A percentile compares a stretch with the other conserved stretches of the same genome.
Conservation (phyloP, 2,113 vertebrate species). For the Colistium nudipinnis region DNA sequence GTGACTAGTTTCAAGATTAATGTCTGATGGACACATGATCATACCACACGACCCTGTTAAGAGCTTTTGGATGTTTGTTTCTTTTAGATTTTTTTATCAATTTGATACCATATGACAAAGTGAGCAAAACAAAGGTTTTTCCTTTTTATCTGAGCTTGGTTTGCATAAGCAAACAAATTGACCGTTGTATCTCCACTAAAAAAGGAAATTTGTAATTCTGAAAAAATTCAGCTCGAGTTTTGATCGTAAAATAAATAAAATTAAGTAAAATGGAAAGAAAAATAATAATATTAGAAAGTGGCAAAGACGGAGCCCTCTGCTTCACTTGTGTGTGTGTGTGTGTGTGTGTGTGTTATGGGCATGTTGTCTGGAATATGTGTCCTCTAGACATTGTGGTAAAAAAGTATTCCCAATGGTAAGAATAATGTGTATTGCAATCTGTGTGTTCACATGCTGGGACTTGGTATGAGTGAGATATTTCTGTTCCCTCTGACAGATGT, state of each 20-base stretch:
- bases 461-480: conserved; percentile 32
- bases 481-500: not conserved
- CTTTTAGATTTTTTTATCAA: not conserved
- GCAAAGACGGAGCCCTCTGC: not conserved
- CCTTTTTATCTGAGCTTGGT: not conserved
- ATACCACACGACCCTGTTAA: conserved; percentile 42
- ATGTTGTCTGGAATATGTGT: conserved; percentile 34
- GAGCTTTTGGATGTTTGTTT: not conserved
- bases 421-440: conserved; percentile 12
- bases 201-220: too few relatives aligned
- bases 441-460: conserved; percentile 39
- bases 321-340: not conserved
- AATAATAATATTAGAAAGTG: not conserved
- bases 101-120: not conserved
- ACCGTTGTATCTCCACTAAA: not conserved
- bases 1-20: conserved; percentile 1
- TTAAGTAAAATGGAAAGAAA: not conserved
- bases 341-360: conserved; percentile 54
- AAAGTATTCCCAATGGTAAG: conserved; percentile 47
- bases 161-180: not conserved
- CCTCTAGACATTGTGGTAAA: not conserved
- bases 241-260: not conserved
- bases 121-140: not conserved
- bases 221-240: not conserved
- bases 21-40: conserved; percentile 9